Conservation (phyloP, 2,888 invertebrate species). For the Drosophila atripex region DNA sequence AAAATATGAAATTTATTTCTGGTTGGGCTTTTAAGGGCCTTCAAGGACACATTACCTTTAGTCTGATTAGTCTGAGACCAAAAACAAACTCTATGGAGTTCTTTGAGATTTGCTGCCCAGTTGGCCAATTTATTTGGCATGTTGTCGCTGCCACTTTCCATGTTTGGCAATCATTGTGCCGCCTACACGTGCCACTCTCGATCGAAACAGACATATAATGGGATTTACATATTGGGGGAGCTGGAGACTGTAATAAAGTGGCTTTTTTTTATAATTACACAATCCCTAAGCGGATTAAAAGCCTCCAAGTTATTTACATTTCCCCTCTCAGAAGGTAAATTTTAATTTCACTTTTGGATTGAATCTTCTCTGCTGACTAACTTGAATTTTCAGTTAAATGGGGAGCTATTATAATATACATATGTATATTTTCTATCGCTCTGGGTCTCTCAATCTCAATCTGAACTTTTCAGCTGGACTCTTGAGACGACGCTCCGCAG, state of each 20-base stretch:
- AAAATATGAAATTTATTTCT: background rate
- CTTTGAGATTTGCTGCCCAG: background rate
- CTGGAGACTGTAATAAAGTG: background rate
- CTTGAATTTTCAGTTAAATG: background rate
- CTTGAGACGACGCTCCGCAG: slow-evolving; percentile 41
- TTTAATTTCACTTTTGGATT: slow-evolving; percentile 24
- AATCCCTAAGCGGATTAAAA: background rate
- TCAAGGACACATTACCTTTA: background rate
- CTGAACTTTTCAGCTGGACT: slow-evolving; percentile 26
- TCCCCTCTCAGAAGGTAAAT: background rate
- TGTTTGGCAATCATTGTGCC: slow-evolving; percentile 63
- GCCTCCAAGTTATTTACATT: background rate
- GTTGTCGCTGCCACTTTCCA: slow-evolving; percentile 23
- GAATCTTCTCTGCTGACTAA: slow-evolving; percentile 21
- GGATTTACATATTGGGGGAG: background rate
- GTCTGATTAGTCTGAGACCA: background rate
- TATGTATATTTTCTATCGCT: background rate
- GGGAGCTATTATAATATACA: background rate
- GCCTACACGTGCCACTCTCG: slow-evolving; percentile 41
- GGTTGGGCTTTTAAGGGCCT: background rate
- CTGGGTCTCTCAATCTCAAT: slow-evolving; percentile 7
- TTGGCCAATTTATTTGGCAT: background rate
- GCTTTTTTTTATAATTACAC: background rate
- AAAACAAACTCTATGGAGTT: no score
- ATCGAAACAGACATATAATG: background rate